Conservation (phyloP, 2,113 vertebrate genomes). For the Genyomyrus donnyi region DNA sequence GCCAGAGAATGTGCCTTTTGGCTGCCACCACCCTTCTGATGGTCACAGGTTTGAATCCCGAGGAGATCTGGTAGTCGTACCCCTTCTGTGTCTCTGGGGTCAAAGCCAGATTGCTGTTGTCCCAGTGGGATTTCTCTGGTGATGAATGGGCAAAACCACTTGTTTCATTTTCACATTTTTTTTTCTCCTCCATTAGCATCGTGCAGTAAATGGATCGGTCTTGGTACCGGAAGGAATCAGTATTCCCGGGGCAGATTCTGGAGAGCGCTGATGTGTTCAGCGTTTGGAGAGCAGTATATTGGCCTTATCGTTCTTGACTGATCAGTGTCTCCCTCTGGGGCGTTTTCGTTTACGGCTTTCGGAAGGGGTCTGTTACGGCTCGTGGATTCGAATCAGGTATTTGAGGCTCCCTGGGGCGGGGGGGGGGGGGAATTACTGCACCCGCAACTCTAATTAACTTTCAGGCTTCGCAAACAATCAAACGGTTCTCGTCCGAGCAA, state of each 20-base stretch:
- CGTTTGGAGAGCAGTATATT: neutral
- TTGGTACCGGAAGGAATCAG: neutral
- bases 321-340: neutral
- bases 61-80: too few species aligned
- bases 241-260: neutral
- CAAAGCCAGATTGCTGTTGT: neutral
- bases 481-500: neutral
- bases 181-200: neutral
- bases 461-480: neutral
- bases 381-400: neutral
- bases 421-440: neutral
- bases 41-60: neutral
- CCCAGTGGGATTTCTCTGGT: neutral
- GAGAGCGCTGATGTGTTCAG: neutral
- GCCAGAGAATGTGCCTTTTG: neutral
- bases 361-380: neutral
- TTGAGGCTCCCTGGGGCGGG: neutral
- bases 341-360: neutral
- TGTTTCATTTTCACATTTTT: neutral
- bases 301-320: neutral
- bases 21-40: neutral
- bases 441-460: neutral
- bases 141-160: neutral
- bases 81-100: neutral
- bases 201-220: neutral